Evolutionary conservation across 2,888 invertebrate species (phyloP), one percentile per base, ranked within the genome.

Genomic region (Chaetoderma sp.): DNA sequence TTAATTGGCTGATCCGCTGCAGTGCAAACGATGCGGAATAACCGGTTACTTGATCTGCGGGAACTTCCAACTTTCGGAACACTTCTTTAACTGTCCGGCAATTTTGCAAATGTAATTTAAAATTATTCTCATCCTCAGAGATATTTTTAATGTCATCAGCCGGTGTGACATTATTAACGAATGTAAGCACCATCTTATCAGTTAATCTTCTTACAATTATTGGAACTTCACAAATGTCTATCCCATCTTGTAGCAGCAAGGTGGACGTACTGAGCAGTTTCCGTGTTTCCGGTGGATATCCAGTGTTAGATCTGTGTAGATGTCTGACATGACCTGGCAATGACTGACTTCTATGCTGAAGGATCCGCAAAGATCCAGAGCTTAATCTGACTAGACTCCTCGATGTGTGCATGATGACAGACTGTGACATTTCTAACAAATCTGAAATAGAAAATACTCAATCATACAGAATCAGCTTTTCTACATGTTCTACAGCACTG

Each of bases 211-310:
- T 88, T 28, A 92, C 89, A 58, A 92, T 89, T 16, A 91, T 86
- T 1, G 92, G 92, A 54, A 92, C 87, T 81, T 92, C 92, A 75
- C 91, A 90, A 25, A 92, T 91, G 60, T 89, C 88, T n/a, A 88
- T 85, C 4, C 91, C 92, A 80, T 91, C 91, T 86, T 93, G 92
- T 60, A 91, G 86, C 50, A 92, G 82, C 63, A 92, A 90, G 10
- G 90, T 90, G 0, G 88, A 87, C 23, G 87, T 85, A 2, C 83
- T 83, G 21, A 88, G 74, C 30, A 82, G 21, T 8, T 49, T 49
- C 23, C 27, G 21, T 6, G 21, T 27, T 8, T 13, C 49, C 16
- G 49, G n/a, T 36, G n/a, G 10, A n/a, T 36, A 13, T 13, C 10
- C 10, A 13, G 39, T 36, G 39, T 16, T 16, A 36, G 39, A 36